Evolutionary conservation across 35 echinoderm and acorn worm genomes (phyloP).

Genomic region (Patiria miniata): DNA sequence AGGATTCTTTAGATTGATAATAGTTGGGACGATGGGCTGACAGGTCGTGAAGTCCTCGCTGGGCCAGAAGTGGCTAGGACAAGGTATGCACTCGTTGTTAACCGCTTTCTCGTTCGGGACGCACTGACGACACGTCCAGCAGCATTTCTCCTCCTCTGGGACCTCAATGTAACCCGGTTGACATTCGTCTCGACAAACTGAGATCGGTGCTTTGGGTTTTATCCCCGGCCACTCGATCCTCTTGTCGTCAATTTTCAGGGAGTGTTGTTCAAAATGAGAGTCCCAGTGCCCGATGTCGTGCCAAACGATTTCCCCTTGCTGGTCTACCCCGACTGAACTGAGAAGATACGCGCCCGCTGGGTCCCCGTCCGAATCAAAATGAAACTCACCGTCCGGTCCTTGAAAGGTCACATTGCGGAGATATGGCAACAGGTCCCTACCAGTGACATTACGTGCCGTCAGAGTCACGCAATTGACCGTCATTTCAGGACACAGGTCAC

Average conservation of each 20-base stretch:
- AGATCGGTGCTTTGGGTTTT: background rate
- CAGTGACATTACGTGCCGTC: background rate
- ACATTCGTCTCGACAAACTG: constrained; percentile 35
- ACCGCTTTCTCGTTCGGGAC: background rate
- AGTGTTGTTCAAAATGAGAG: background rate
- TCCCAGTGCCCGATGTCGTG: constrained; percentile 9
- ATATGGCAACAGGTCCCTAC: background rate
- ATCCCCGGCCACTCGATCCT: background rate
- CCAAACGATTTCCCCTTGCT: background rate
- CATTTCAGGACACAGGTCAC: background rate
- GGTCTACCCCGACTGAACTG: background rate
- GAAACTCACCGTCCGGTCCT: background rate
- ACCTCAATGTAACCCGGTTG: background rate
- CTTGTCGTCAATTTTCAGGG: background rate
- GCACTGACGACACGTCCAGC: constrained; percentile 34
- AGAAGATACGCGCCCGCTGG: constrained; percentile 17
- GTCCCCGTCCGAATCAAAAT: constrained; percentile 43
- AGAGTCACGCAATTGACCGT: background rate
- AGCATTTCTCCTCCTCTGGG: constrained; percentile 20
- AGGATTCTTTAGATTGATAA: background rate
- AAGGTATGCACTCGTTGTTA: background rate
- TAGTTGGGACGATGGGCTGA: background rate
- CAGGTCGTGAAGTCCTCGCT: background rate
- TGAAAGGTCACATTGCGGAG: constrained; percentile 22
- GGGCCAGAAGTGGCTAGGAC: constrained; percentile 13